phyloP scores from a whole-genome alignment of 2,797 vertebrate species.

The Trichosurus vulpecula region DNA sequence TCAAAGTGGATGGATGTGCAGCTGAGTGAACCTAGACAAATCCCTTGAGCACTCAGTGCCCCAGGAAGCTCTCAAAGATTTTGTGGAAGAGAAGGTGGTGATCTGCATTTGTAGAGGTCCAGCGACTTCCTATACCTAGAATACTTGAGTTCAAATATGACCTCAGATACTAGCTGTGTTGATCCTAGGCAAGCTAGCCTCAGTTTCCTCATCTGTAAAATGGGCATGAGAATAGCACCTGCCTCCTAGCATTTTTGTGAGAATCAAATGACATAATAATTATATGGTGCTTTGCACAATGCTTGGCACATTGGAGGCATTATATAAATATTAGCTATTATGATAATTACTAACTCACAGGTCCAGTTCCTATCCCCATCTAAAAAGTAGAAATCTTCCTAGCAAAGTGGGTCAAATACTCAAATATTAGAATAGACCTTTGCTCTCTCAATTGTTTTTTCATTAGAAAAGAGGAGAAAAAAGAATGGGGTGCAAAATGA shows the following conservation, averaged over 20 bases:
- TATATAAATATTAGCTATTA: not conserved
- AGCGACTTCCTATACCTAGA: not conserved
- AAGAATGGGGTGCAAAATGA: conserved; percentile 41
- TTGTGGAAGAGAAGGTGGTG: too few species aligned
- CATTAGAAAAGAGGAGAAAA: not conserved
- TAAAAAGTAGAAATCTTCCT: conserved; percentile 63
- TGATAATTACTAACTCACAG: not conserved
- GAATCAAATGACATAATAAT: not conserved
- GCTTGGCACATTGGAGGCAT: not conserved
- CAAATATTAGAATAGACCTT: conserved; percentile 53
- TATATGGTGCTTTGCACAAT: not conserved
- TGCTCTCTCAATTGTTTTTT: not conserved
- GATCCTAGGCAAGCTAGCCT: not conserved
- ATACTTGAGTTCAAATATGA: not conserved
- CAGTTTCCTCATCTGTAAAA: not conserved
- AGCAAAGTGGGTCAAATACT: conserved; percentile 71
- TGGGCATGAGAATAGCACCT: not conserved
- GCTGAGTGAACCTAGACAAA: not conserved
- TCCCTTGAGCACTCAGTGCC: too few species aligned
- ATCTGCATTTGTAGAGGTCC: not conserved
- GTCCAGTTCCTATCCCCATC: conserved; percentile 29
- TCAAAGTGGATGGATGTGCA: too few species aligned
- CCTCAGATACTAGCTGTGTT: not conserved
- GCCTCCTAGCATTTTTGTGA: not conserved
- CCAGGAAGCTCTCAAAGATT: too few species aligned